Evolutionary conservation across 2,888 invertebrate species (phyloP).

Genomic region (Stegophylla sp.): DNA sequence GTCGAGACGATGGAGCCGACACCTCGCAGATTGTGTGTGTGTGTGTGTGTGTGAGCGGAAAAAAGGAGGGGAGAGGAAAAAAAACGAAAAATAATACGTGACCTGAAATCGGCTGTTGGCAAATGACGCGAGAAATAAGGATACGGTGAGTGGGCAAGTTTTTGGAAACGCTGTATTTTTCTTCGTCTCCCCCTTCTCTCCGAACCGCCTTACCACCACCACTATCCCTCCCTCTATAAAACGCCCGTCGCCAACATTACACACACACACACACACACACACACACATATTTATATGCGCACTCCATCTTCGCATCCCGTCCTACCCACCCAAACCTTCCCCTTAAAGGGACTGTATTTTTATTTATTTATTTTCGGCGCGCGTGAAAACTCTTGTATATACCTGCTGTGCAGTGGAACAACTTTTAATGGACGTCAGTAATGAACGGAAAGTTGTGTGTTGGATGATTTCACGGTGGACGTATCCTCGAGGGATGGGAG

Average conservation of each 20-base stretch:
- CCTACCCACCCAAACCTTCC: background rate
- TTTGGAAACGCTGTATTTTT: conserved; percentile 46
- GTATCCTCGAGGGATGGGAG: background rate
- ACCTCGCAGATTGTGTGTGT: conserved; percentile 1
- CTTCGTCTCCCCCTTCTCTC: background rate
- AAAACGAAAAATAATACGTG: conserved; percentile 47
- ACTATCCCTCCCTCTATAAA: background rate
- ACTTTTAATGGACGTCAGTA: conserved; percentile 35
- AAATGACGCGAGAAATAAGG: conserved; percentile 59
- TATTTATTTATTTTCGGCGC: conserved; percentile 37
- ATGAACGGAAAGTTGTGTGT: conserved; percentile 12
- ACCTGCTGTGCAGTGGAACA: conserved; percentile 28
- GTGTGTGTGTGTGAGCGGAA: background rate
- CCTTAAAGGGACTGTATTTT: background rate
- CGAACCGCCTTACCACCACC: too few species aligned
- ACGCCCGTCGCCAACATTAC: background rate
- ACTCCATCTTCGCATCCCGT: too few species aligned
- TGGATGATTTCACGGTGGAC: background rate
- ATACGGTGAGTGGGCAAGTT: conserved; percentile 57
- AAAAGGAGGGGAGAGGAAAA: background rate
- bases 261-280: background rate
- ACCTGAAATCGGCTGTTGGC: conserved; percentile 54
- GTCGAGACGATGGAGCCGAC: background rate
- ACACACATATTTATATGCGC: background rate
- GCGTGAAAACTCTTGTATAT: background rate